Conservation (phyloP, 2,797 vertebrate genomes). For the Centropyge bicolor region DNA sequence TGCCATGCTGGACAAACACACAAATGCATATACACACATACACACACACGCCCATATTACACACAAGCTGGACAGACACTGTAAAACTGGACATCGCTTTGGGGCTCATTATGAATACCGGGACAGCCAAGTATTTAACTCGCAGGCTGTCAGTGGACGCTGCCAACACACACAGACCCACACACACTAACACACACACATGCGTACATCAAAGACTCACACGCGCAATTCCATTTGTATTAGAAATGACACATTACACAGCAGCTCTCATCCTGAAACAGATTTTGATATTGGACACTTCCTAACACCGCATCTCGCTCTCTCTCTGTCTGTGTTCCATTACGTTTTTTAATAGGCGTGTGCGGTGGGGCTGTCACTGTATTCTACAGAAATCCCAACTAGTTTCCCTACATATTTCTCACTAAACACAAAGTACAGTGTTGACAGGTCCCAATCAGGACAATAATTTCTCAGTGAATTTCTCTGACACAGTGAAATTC, state of each 20-base stretch:
- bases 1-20: conserved; percentile 62
- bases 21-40: conserved; percentile 38
- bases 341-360: conserved; percentile 24
- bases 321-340: conserved; percentile 35
- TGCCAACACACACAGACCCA: conserved; percentile 77
- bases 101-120: conserved; percentile 82
- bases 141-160: conserved; percentile 73
- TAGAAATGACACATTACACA: conserved; percentile 69
- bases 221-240: conserved; percentile 65
- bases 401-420: conserved; percentile 25
- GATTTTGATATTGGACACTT: conserved; percentile 70
- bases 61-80: conserved; percentile 56
- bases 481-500: conserved; percentile 40
- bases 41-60: conserved; percentile 21
- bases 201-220: conserved; percentile 57
- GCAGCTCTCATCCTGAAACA: conserved; percentile 68
- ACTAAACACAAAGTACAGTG: conserved; percentile 32
- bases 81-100: conserved; percentile 79
- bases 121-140: conserved; percentile 83
- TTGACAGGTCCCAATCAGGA: conserved; percentile 54
- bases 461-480: conserved; percentile 28
- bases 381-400: conserved; percentile 5
- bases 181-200: conserved; percentile 52
- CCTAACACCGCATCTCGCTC: conserved; percentile 24
- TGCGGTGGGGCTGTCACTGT: conserved; percentile 26